Conservation (phyloP, 2,113 vertebrate species). For the Patagioenas fasciata region DNA sequence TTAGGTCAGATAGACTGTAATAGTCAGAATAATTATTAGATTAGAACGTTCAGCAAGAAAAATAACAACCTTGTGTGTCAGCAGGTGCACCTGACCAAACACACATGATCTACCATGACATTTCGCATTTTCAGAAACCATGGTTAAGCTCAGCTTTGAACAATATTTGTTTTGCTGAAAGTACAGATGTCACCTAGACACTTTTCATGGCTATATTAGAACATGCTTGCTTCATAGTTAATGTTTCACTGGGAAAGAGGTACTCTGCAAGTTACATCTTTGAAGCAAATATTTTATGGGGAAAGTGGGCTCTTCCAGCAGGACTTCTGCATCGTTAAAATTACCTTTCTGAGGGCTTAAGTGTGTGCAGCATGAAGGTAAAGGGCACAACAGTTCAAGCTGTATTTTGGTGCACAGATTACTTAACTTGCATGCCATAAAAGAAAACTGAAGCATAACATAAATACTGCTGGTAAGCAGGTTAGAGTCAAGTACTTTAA, state of each 20-base stretch:
- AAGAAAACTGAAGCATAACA: conserved; percentile 4
- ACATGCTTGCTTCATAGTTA: background rate
- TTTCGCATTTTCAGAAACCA: background rate
- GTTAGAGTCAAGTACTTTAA: background rate
- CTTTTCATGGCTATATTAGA: background rate
- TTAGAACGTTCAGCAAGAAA: conserved; percentile 2
- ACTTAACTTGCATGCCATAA: background rate
- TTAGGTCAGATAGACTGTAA: background rate
- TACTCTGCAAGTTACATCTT: background rate
- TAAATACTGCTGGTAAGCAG: background rate
- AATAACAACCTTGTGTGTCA: background rate
- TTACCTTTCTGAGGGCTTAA: background rate
- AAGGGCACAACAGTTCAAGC: background rate
- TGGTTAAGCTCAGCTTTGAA: background rate
- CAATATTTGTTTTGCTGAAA: conserved; percentile 20
- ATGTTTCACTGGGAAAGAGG: conserved; percentile 16
- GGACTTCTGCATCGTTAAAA: background rate
- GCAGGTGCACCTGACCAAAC: background rate
- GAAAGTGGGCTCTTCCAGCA: background rate
- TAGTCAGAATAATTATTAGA: background rate
- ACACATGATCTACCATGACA: background rate
- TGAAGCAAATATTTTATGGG: background rate
- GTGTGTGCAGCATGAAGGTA: background rate
- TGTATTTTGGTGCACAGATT: background rate
- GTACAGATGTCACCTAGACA: background rate